Evolutionary conservation across 2,113 vertebrate genomes (phyloP).

Genomic region (Phrynosoma blainvillii): DNA sequence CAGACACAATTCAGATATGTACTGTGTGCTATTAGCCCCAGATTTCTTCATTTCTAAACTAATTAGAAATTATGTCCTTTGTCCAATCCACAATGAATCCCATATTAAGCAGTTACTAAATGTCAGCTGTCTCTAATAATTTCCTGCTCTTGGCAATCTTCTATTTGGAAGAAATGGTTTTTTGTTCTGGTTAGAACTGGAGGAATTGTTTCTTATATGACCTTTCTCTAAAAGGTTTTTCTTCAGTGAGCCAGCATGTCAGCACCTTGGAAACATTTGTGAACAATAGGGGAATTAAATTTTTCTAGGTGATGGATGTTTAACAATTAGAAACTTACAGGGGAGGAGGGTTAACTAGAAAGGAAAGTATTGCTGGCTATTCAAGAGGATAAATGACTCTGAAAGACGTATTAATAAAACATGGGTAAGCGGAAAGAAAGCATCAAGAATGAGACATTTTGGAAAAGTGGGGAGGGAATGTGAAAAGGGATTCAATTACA

Average conservation of each 20-base stretch:
- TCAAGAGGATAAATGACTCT: not conserved
- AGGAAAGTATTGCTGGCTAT: not conserved
- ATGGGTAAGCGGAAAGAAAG: not conserved
- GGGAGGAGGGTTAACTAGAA: not conserved
- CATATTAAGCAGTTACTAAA: not conserved
- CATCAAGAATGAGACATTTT: not conserved
- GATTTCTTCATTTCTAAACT: accelerated
- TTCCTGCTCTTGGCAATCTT: not conserved
- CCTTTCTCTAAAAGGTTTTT: constrained; percentile 10
- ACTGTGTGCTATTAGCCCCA: not conserved
- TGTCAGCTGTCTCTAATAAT: constrained; percentile 12
- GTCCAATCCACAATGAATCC: accelerated
- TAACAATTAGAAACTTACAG: constrained; percentile 7
- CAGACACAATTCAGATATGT: not conserved
- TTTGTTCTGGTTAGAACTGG: not conserved
- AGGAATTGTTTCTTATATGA: not conserved
- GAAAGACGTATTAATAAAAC: constrained; percentile 18
- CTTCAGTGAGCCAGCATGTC: constrained; percentile 17
- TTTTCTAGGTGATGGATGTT: constrained; percentile 13
- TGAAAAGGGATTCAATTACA: not conserved
- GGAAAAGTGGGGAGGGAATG: not conserved
- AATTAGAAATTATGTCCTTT: not conserved
- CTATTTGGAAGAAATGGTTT: not conserved
- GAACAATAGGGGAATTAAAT: constrained; percentile 18
- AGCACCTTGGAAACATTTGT: not conserved